Conservation (phyloP, 35 echinoderm and acorn worm species). For the Ophioderma brevispina region DNA sequence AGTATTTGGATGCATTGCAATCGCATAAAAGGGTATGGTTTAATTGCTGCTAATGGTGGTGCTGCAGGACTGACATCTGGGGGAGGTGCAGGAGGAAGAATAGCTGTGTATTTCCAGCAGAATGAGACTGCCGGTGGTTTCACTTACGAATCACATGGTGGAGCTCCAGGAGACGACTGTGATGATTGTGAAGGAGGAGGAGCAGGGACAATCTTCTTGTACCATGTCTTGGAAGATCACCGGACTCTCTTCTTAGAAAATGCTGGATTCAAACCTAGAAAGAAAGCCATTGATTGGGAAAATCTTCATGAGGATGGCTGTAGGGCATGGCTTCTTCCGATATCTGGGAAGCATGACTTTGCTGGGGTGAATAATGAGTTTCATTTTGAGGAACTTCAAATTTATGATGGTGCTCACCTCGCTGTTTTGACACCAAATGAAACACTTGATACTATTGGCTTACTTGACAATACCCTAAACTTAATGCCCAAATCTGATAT, state of each 20-base stretch:
- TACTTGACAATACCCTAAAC: neutral
- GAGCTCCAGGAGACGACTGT: constrained; percentile 31
- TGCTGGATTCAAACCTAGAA: constrained; percentile 47
- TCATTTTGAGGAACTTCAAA: constrained; percentile 91
- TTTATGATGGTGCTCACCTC: constrained; percentile 83
- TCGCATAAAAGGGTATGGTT: constrained; percentile 84
- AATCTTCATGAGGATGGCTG: constrained; percentile 89
- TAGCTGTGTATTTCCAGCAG: constrained; percentile 72
- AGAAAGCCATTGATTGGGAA: constrained; percentile 82
- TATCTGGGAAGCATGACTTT: constrained; percentile 77
- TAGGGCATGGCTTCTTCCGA: constrained; percentile 76
- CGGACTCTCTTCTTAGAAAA: constrained; percentile 82
- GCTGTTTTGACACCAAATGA: constrained; percentile 60
- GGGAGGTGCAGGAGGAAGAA: constrained; percentile 82
- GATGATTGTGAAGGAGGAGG: constrained; percentile 85
- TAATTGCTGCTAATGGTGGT: constrained; percentile 81
- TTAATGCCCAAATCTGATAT: neutral
- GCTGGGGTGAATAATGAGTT: constrained; percentile 73
- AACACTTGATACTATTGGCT: constrained; percentile 27
- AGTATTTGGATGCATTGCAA: constrained; percentile 97
- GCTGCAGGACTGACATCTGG: constrained; percentile 49
- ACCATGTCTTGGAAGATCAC: constrained; percentile 81
- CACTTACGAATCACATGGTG: constrained; percentile 88
- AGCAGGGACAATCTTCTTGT: constrained; percentile 84
- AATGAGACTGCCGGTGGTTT: constrained; percentile 79